Base-by-base conservation (phyloP, 2,888 invertebrate species). In the Meliscaeva auricollis region DNA sequence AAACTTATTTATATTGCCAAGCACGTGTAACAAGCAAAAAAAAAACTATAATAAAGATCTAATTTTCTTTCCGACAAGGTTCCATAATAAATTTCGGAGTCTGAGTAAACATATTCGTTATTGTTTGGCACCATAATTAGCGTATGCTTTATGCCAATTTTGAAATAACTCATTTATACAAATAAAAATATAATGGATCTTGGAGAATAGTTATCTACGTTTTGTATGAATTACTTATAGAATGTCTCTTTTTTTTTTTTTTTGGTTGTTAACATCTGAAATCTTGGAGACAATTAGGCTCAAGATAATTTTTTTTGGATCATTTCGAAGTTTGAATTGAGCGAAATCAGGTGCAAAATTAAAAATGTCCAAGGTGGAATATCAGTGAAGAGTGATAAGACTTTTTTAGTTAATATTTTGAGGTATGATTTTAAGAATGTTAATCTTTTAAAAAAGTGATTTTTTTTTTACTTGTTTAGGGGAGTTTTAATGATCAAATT, bases 71-170 rank as follows among this genome's bases (percentile, higher is more conserved):
- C 22, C 26, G 44, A n/a, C 62, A 62, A 62, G 64, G 64, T 46
- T 32, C 17, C 17, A 64, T 46, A 38, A 38, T 9, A 17, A 46
- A 13, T 46, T 64, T 46, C 30, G 5, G 17, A 20, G 30, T 46
- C 30, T 46, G 30, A 4, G 15, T 30, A 26, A 15, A 17, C 9
- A 38, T 7, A 15, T 2, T 17, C 13, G 1, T 30, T 38, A 64
- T 64, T 46, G 46, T 64, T 64, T 64, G 64, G 15, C 5, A 64
- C 30, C 30, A 64, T 64, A 64, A 64, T 64, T 64, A 64, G 17
- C 15, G 46, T 32, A 17, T 17, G 11, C 11, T 13, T 30, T 44
- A 38, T 64, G 64, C 30, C 46, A 64, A 64, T 64, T 46, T 64
- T 46, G 13, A 13, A 17, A 64, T 46, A 17, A 46, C 41, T 62